These are phyloP conservation scores for Eledona agricola DNA, from an alignment of 2,888 invertebrate species.

Conservation along the genomic window DNA sequence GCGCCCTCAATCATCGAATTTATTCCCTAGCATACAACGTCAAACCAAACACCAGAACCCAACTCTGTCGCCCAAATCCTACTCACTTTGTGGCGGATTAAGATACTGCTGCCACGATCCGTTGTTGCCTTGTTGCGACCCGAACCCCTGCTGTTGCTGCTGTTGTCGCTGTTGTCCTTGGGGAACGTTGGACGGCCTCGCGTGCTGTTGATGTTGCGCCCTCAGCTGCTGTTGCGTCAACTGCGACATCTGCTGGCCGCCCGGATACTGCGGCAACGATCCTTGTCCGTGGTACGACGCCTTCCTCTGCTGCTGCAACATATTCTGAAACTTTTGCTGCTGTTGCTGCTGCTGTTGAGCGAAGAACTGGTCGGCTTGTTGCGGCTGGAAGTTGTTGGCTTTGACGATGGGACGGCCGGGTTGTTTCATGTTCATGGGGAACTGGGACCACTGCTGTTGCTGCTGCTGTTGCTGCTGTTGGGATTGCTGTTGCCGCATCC, in stretches of 20 bases:
- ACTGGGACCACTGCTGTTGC: constrained; percentile 52
- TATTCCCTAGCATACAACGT: too few relatives aligned
- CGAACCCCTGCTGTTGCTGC: constrained; percentile 38
- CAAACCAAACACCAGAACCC: constrained; percentile 13
- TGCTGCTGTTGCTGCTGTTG: constrained; percentile 44
- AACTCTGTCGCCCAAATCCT: not conserved
- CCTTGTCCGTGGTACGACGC: constrained; percentile 11
- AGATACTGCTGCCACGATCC: constrained; percentile 53
- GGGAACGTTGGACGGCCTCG: constrained; percentile 54
- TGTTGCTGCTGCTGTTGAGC: constrained; percentile 57
- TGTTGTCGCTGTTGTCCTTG: constrained; percentile 54
- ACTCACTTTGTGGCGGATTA: constrained; percentile 49
- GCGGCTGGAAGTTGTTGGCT: constrained; percentile 61
- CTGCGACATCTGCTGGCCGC: constrained; percentile 48
- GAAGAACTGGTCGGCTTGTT: constrained; percentile 58
- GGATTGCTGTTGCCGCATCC: constrained; percentile 54
- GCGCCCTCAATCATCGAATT: too few relatives aligned
- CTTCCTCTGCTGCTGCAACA: constrained; percentile 47
- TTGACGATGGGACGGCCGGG: constrained; percentile 67
- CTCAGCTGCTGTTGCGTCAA: constrained; percentile 53
- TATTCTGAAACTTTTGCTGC: constrained; percentile 44
- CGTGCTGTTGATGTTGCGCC: constrained; percentile 58
- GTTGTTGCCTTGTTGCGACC: constrained; percentile 41
- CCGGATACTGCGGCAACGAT: constrained; percentile 35
- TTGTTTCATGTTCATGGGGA: constrained; percentile 43